Base-by-base conservation (phyloP, 2,888 invertebrate species). In the Malacosoma neustria region DNA sequence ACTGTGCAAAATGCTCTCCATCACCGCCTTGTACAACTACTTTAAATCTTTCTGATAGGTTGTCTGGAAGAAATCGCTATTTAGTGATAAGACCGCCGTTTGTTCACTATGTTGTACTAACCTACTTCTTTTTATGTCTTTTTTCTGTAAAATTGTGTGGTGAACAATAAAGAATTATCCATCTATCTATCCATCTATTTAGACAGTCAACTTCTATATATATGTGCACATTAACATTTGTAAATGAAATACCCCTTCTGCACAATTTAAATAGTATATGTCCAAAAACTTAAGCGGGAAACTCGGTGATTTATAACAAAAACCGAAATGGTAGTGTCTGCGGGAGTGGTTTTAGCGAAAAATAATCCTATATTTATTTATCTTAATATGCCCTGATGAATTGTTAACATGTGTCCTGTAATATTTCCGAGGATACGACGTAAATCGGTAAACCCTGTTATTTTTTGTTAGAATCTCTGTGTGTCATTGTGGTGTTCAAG, bases 261-360 rank as follows among this genome's bases (percentile, higher is more conserved):
- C 9, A 22, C 22, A 2, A 22, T 22, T 22, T 22, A 22, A 22
- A 22, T 22, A 22, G 22, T 22, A 22, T 9, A 22, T 22, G 22
- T 2, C n/a, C 22, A 22, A 9, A 22, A 22, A 11, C 29, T 37
- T 38, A 41, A 48, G 46, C 48, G 47, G 54, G 61, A 71, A 72
- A 72, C 65, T 59, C 48, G 53, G 61, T 65, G 60, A 81, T 81
- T 70, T 67, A 75, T 80, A 76, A 81, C 67, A 56, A 61, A 59
- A 70, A 69, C 30, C 33, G 67, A 79, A 82, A 80, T 80, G 80
- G 76, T 69, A 51, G 46, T 60, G 74, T 66, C 68, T 64, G 77
- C 77, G 77, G 79, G 79, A 76, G 79, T 46, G 57, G 41, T 53
- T 63, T 69, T 67, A 61, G 75, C 75, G 63, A 67, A 72, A 75